Percentiles rank a stretch among this genome's conserved stretches.
Conservation (phyloP, 1,140 invertebrate genomes). For the Drosophila carrolli region DNA sequence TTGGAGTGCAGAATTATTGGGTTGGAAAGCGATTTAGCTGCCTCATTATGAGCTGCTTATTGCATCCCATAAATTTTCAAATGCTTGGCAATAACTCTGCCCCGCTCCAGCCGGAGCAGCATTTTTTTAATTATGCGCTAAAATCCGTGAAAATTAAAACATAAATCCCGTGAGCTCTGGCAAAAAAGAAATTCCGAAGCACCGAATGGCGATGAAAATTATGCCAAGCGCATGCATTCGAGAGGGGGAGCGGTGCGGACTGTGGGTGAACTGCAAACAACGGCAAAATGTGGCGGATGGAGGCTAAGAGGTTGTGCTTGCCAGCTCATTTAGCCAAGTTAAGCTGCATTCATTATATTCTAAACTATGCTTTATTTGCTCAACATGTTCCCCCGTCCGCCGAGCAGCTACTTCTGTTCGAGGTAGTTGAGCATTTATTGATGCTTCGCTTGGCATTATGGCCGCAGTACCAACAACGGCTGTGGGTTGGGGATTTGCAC, state of each 20-base stretch:
- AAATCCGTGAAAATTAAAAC: constrained; percentile 77
- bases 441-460: constrained; percentile 70
- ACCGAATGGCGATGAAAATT: constrained; percentile 58
- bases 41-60: constrained; percentile 41
- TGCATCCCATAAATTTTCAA: constrained; percentile 42
- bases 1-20: constrained; percentile 29
- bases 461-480: constrained; percentile 14
- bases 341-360: constrained; percentile 78
- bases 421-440: constrained; percentile 76
- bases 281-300: constrained; percentile 34
- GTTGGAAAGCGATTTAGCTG: constrained; percentile 40
- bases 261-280: constrained; percentile 44
- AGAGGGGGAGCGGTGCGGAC: constrained; percentile 1
- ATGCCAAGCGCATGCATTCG: constrained; percentile 58
- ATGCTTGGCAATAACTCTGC: constrained; percentile 33
- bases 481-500: constrained; percentile 47
- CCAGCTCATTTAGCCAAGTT: constrained; percentile 79
- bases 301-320: constrained; percentile 31
- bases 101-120: constrained; percentile 11
- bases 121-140: constrained; percentile 67
- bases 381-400: constrained; percentile 24
- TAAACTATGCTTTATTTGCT: constrained; percentile 77
- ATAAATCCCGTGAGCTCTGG: constrained; percentile 54
- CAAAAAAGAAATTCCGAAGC: constrained; percentile 38
- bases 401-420: constrained; percentile 36